phyloP scores from a whole-genome alignment of 2,113 vertebrate species.

The Rhinogobius similis region DNA sequence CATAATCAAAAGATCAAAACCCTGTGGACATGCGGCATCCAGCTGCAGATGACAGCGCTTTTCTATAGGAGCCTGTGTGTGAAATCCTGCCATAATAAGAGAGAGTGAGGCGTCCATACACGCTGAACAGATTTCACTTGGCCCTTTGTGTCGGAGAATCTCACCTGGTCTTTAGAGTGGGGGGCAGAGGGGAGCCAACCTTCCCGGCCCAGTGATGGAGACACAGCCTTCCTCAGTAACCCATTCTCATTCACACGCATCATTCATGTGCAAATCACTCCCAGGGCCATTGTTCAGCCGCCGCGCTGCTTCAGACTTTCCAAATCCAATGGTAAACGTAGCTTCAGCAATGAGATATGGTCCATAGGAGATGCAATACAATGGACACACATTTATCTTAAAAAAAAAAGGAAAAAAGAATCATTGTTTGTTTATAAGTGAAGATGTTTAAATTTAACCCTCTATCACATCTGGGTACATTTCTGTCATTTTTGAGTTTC shows the following conservation, averaged over 20 bases:
- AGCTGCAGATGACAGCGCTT: conserved; percentile 30
- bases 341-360: conserved; percentile 56
- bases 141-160: conserved; percentile 74
- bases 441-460: neutral
- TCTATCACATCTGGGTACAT: too few species aligned
- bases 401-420: too few species aligned
- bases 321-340: conserved; percentile 74
- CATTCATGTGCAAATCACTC: conserved; percentile 81
- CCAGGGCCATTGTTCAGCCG: conserved; percentile 64
- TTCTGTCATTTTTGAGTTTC: too few species aligned
- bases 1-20: conserved; percentile 50
- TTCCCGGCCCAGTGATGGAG: conserved; percentile 61
- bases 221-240: conserved; percentile 74
- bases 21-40: conserved; percentile 22
- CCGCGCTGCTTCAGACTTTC: conserved; percentile 71
- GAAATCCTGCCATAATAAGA: conserved; percentile 57
- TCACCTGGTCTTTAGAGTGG: conserved; percentile 77
- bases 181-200: conserved; percentile 65
- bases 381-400: conserved; percentile 13
- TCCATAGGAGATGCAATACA: conserved; percentile 51
- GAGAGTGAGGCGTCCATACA: conserved; percentile 47
- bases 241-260: conserved; percentile 74
- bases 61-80: conserved; percentile 27
- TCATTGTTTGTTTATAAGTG: neutral
- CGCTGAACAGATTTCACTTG: conserved; percentile 63